phyloP scores from a whole-genome alignment of 92 coral and sea anemone genomes.

The Epizoanthus ramosus region DNA sequence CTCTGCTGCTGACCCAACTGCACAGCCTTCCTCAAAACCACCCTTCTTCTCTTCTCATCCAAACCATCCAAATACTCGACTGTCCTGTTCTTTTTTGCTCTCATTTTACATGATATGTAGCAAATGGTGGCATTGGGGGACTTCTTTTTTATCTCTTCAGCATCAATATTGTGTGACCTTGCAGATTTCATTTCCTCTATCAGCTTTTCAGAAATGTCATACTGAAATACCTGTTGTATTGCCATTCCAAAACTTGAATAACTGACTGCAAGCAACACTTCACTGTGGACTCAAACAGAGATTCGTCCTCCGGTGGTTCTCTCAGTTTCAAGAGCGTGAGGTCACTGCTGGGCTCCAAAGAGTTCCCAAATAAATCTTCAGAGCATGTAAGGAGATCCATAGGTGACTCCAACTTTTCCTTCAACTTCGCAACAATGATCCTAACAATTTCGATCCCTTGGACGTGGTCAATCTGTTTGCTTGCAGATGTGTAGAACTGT shows the following conservation, averaged over 20 bases:
- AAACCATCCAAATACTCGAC: slow-evolving; percentile 12
- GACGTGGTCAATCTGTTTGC: too few species aligned
- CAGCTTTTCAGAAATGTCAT: too few species aligned
- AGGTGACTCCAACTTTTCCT: too few species aligned
- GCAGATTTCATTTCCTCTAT: slow-evolving; percentile 6
- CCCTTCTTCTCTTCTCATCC: neutral
- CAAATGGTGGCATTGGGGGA: slow-evolving; percentile 20
- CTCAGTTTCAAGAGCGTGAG: neutral
- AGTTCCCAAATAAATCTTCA: neutral
- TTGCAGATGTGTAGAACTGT: too few species aligned
- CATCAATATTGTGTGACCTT: slow-evolving; percentile 29
- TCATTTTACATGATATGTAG: neutral
- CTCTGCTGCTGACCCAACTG: neutral
- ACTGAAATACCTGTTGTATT: slow-evolving; percentile 3
- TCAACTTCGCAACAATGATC: neutral
- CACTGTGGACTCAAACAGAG: neutral
- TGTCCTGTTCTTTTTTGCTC: slow-evolving; percentile 4
- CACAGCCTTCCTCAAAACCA: neutral
- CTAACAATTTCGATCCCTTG: too few species aligned
- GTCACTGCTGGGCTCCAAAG: neutral
- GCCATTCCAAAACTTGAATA: neutral
- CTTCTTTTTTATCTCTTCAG: neutral
- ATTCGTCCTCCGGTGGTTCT: neutral
- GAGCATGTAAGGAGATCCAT: neutral
- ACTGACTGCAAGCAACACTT: neutral